These are phyloP conservation scores for Phyllotis vaccarum DNA, from an alignment of 2,797 vertebrate genomes.

Conservation along the genomic window DNA sequence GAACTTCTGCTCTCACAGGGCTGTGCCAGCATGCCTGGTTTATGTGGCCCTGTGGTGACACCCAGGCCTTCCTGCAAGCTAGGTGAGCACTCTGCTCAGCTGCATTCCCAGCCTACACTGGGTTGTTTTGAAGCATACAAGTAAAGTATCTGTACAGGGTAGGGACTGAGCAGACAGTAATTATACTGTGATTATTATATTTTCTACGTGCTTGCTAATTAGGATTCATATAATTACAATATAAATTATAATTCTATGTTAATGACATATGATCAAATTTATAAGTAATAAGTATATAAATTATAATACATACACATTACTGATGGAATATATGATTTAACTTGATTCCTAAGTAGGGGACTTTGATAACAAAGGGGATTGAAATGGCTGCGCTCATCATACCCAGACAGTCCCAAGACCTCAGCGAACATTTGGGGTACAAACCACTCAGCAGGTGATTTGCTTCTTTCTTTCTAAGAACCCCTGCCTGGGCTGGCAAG, in stretches of 20 bases:
- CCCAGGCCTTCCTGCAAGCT: background rate
- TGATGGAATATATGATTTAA: background rate
- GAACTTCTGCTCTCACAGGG: background rate
- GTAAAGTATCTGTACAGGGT: background rate
- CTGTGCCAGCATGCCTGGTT: no score
- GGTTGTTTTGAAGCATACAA: background rate
- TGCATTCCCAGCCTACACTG: background rate
- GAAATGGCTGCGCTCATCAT: background rate
- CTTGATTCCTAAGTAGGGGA: background rate
- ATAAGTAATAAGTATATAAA: background rate
- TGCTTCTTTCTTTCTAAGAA: background rate
- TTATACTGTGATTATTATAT: background rate
- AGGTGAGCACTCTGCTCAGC: background rate
- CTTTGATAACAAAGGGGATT: background rate
- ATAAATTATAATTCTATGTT: background rate
- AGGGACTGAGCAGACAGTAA: background rate
- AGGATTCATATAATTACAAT: background rate
- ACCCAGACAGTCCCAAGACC: background rate
- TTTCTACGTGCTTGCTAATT: conserved; percentile 14
- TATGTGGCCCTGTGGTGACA: background rate
- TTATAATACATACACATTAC: background rate
- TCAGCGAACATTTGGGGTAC: background rate
- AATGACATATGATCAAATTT: background rate
- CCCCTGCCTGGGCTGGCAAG: background rate
- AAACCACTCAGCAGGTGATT: background rate